Evolutionary conservation across 1,140 invertebrate species (phyloP).

Genomic region (Diabrotica undecimpunctata): DNA sequence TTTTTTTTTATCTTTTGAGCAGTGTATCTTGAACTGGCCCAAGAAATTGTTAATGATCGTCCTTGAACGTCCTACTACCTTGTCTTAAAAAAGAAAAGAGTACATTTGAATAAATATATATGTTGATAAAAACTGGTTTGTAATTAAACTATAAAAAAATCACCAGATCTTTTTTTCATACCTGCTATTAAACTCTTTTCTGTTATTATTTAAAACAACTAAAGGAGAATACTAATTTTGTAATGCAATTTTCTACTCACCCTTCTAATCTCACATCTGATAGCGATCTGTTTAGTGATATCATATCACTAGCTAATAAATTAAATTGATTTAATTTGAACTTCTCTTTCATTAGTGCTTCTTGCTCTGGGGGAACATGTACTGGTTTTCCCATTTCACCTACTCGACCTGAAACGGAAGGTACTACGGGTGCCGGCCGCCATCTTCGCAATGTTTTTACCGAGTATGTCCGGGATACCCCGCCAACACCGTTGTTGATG

Average conservation of each 20-base stretch:
- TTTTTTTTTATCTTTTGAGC: too few species aligned
- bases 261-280: conserved; percentile 89
- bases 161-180: too few species aligned
- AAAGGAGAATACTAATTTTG: too few species aligned
- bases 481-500: neutral
- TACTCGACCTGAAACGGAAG: conserved; percentile 63
- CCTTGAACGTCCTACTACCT: too few species aligned
- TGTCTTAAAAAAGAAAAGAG: too few species aligned
- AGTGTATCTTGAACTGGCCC: too few species aligned
- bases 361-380: conserved; percentile 76
- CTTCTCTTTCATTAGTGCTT: conserved; percentile 87
- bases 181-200: too few species aligned
- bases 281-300: conserved; percentile 92
- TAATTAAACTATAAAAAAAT: too few species aligned
- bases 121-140: too few species aligned
- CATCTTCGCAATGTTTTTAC: conserved; percentile 63
- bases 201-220: too few species aligned
- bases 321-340: conserved; percentile 99
- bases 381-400: conserved; percentile 90
- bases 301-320: conserved; percentile 94
- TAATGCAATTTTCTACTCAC: conserved; percentile 55
- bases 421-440: conserved; percentile 66
- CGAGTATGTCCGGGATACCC: conserved; percentile 45
- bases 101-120: too few species aligned
- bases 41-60: too few species aligned